Conservation (phyloP, 2,113 vertebrate genomes). For the Phylloscopus whistleri region DNA sequence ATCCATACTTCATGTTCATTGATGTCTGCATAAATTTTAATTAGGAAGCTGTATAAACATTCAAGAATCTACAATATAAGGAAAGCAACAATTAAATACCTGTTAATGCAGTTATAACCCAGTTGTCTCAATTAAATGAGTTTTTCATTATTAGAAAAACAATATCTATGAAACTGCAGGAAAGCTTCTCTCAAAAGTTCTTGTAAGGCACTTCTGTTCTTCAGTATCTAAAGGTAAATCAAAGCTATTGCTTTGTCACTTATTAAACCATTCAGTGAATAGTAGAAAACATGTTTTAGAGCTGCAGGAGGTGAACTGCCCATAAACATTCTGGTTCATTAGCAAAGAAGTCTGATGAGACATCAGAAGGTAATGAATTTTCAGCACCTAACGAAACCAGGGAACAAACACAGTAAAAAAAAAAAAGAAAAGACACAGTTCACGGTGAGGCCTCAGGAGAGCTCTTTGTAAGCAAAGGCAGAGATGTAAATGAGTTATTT, state of each 20-base stretch:
- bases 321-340: slow-evolving; percentile 11
- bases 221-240: background rate
- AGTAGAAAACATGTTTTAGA: background rate
- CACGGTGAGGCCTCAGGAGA: background rate
- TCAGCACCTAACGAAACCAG: background rate
- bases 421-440: background rate
- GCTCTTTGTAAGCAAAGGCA: background rate
- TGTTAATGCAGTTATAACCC: slow-evolving; percentile 42
- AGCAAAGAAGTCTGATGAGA: background rate
- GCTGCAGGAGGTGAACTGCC: background rate
- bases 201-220: background rate
- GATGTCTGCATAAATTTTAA: slow-evolving; percentile 20
- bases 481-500: background rate
- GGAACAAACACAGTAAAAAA: background rate
- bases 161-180: slow-evolving; percentile 6
- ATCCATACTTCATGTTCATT: slow-evolving; percentile 9
- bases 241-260: background rate
- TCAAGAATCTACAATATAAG: slow-evolving; percentile 13
- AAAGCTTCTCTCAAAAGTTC: background rate
- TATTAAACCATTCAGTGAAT: background rate
- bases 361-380: slow-evolving; percentile 17
- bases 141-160: slow-evolving; percentile 31
- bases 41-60: slow-evolving; percentile 19
- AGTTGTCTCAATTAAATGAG: slow-evolving; percentile 39
- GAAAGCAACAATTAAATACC: slow-evolving; percentile 35